phyloP scores from a whole-genome alignment of 2,888 invertebrate species.

The Amphipoea oculea region DNA sequence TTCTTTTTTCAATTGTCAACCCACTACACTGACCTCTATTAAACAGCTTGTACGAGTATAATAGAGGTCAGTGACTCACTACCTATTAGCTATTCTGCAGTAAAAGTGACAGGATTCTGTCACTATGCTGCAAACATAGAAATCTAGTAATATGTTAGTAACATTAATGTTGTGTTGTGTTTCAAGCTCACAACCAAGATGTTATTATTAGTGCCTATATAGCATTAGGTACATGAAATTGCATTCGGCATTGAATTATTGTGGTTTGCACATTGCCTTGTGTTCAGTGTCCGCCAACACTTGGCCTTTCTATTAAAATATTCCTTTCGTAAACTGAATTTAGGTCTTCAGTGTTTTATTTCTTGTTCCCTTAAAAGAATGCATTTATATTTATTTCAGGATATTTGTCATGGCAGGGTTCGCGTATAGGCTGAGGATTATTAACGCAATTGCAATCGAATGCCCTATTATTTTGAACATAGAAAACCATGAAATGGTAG shows the following conservation, averaged over 20 bases:
- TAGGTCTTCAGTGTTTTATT: neutral
- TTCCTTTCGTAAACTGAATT: conserved; percentile 1
- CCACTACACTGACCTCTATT: no score
- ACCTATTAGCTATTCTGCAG: no score
- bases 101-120: neutral
- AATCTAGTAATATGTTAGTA: neutral
- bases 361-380: no score
- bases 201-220: conserved; percentile 4
- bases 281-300: conserved; percentile 3
- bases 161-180: neutral
- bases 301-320: conserved; percentile 34
- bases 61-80: no score
- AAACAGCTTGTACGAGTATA: no score
- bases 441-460: conserved; percentile 89
- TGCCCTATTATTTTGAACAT: conserved; percentile 87
- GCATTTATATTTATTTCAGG: conserved; percentile 73
- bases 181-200: neutral
- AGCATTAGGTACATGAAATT: conserved; percentile 22
- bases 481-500: conserved; percentile 87
- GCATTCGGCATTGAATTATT: conserved; percentile 48
- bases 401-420: conserved; percentile 84
- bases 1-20: no score
- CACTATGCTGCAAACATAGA: neutral
- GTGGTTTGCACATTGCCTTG: conserved; percentile 45
- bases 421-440: conserved; percentile 89